Base-by-base conservation (phyloP, 2,888 invertebrate genomes). In the Carcina quercana region DNA sequence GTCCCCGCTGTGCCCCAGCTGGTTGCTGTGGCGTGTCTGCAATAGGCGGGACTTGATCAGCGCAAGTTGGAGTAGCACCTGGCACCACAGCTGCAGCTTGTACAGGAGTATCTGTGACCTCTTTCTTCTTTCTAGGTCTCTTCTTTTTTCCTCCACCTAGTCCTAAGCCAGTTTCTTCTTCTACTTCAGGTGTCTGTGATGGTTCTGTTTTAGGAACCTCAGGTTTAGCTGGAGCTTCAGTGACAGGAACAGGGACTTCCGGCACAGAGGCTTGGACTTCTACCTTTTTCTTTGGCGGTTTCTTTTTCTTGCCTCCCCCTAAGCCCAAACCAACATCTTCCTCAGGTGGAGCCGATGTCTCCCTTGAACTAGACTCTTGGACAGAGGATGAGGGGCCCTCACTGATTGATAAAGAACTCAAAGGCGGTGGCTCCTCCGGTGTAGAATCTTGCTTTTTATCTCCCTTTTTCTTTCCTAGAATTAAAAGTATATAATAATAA, bases 381-480 rank as follows among this genome's bases (percentile, higher is more conserved):
- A n/a, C n/a, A 5, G 30, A 15, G 8, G 24, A 15, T 6, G 30
- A 7, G 3, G 17, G 5, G 3, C 14, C 10, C 13, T 31, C 31
- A 5, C 19, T 20, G 12, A 31, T 19, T 6, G 25, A 10, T 10
- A 31, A 15, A 3, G 13, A 3, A 17, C 17, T 12, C 2, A 31
- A 1, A 14, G 19, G 10, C 6, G 22, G 11, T 15, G n/a, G n/a
- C 14, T 20, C 19, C 13, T 31, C 19, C 11, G 15, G 11, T 8
- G 11, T 13, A 12, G 24, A 6, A 24, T 15, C 25, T 3, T 10
- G 35, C 12, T 34, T 43, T 25, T 39, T 38, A 32, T 45, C 49
- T 14, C 38, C 53, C 27, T 58, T 59, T 25, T 59, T 59, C 36
- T 57, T 59, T n/a, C 54, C 55, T 50, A 38, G 32, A 41, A 32